Evolutionary conservation across 2,113 vertebrate genomes (phyloP).

Genomic region (Pseudolaguvia tuberculata): DNA sequence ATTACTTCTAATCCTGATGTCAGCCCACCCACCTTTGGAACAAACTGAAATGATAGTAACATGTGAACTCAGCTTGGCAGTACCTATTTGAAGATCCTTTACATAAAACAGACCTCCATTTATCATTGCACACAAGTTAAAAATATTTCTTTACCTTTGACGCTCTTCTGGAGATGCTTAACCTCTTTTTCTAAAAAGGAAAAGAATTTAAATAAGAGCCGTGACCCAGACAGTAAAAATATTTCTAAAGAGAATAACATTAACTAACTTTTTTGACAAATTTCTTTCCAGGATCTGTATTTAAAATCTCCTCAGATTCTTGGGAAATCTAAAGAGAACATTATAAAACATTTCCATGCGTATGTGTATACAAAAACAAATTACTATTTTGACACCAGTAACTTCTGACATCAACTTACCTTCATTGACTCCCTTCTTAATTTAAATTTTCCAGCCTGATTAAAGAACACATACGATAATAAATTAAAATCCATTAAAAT

Average conservation of each 20-base stretch:
- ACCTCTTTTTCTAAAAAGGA: constrained; percentile 57
- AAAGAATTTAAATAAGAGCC: not conserved
- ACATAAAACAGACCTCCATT: not conserved
- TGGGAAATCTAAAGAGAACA: not conserved
- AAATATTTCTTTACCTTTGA: constrained; percentile 58
- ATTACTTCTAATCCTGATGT: too few relatives aligned
- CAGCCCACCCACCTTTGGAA: too few relatives aligned
- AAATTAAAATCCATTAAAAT: not conserved
- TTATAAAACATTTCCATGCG: not conserved
- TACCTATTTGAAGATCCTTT: constrained; percentile 16
- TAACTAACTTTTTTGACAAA: constrained; percentile 17
- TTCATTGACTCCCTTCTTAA: constrained; percentile 61
- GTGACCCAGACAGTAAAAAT: not conserved
- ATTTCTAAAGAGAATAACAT: not conserved
- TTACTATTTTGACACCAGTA: not conserved
- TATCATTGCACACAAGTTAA: not conserved
- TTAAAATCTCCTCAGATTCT: not conserved
- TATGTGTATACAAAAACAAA: not conserved
- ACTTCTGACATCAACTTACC: constrained; percentile 53
- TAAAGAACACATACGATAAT: not conserved
- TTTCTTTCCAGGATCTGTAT: constrained; percentile 2
- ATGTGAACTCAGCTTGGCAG: not conserved
- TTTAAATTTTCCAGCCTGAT: constrained; percentile 59
- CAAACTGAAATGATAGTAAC: too few relatives aligned
- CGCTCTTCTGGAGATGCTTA: constrained; percentile 49